Evolutionary conservation across 2,888 invertebrate genomes (phyloP).

Genomic region (Zeuzera pyrina): DNA sequence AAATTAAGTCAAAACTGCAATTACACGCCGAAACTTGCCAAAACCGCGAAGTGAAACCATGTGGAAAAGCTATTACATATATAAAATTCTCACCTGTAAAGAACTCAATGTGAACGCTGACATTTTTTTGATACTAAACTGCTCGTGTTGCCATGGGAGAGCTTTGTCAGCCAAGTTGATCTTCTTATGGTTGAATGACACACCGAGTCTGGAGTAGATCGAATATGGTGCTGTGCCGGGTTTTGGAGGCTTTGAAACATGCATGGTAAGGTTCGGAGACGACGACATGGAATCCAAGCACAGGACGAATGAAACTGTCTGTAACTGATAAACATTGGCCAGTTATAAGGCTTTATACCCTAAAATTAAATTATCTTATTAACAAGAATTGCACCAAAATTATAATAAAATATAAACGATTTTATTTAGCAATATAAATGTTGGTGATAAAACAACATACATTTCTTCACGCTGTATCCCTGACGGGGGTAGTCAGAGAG

Average conservation of each 20-base stretch:
- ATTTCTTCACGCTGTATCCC: too few species aligned
- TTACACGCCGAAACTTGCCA: too few species aligned
- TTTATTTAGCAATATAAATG: too few species aligned
- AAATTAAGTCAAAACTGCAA: too few species aligned
- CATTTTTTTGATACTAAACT: slow-evolving; percentile 92
- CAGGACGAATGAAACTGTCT: slow-evolving; percentile 92
- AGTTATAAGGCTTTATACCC: too few species aligned
- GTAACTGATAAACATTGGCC: slow-evolving; percentile 14
- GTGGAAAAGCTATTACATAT: too few species aligned
- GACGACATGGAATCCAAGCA: slow-evolving; percentile 89
- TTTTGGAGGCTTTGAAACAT: slow-evolving; percentile 96
- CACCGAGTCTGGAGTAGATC: slow-evolving; percentile 70
- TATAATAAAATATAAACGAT: too few species aligned
- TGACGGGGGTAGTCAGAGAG: too few species aligned
- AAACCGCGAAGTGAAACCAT: too few species aligned
- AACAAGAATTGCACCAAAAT: too few species aligned
- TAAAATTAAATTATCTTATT: too few species aligned
- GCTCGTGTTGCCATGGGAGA: slow-evolving; percentile 97
- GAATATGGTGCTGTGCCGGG: slow-evolving; percentile 83
- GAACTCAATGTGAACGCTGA: slow-evolving; percentile 94
- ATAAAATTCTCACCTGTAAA: slow-evolving; percentile 72
- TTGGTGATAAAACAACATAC: too few species aligned
- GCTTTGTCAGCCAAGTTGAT: slow-evolving; percentile 95
- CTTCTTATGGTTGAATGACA: slow-evolving; percentile 90
- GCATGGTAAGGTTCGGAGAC: slow-evolving; percentile 81